Evolutionary conservation across 2,797 vertebrate genomes (phyloP).

Genomic region (Cyprinella venusta): DNA sequence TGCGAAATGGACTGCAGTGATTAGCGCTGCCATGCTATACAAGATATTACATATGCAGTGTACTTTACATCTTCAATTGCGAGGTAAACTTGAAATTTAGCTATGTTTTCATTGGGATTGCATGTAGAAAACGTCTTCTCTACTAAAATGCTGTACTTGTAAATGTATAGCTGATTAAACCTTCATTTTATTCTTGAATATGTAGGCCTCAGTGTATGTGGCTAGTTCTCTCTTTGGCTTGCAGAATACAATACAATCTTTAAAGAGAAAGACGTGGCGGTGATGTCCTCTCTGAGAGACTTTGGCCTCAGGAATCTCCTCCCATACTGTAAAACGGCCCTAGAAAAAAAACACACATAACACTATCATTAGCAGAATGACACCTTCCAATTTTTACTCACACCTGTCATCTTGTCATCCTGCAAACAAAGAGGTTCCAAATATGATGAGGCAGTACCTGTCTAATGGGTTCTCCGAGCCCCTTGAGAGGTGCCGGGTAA

Average conservation of each 20-base stretch:
- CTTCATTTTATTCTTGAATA: conserved; percentile 99
- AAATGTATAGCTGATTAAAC: conserved; percentile 66
- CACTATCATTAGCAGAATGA: background rate
- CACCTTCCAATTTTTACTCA: background rate
- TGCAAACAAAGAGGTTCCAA: background rate
- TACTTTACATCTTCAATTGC: background rate
- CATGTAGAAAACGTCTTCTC: background rate
- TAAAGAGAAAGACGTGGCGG: conserved; percentile 94
- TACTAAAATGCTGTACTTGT: background rate
- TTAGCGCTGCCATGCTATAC: conserved; percentile 32
- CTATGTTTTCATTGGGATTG: background rate
- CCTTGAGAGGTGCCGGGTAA: conserved; percentile 90
- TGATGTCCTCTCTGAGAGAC: conserved; percentile 92
- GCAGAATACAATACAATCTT: conserved; percentile 91
- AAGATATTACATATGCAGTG: background rate
- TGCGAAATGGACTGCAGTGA: conserved; percentile 1
- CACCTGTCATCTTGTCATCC: background rate
- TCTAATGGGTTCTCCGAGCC: conserved; percentile 90
- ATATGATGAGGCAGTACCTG: conserved; percentile 77
- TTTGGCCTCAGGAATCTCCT: conserved; percentile 89
- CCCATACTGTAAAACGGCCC: conserved; percentile 95
- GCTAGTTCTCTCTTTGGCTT: conserved; percentile 87
- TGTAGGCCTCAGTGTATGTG: conserved; percentile 84
- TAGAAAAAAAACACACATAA: conserved; percentile 59
- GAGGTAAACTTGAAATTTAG: background rate